Evolutionary conservation across 1,140 invertebrate genomes (phyloP).

Genomic region (Diorhabda sublineata): DNA sequence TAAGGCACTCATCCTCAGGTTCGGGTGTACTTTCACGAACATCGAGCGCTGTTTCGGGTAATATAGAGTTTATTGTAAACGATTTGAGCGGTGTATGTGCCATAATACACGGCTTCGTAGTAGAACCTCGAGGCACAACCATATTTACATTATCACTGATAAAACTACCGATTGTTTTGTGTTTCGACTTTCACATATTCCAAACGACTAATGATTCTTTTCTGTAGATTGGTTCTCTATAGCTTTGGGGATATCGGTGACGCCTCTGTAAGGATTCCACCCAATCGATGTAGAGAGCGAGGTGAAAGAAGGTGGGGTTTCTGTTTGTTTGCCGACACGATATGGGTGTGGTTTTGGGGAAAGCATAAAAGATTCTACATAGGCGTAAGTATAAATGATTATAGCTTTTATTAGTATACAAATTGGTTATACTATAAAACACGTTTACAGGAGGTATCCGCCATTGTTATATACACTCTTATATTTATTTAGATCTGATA

Average conservation of each 20-base stretch:
- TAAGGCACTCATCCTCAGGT: constrained; percentile 25
- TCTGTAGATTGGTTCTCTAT: constrained; percentile 26
- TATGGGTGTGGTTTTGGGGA: constrained; percentile 29
- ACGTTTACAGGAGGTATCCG: constrained; percentile 10
- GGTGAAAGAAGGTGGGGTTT: constrained; percentile 25
- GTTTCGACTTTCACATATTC: constrained; percentile 26
- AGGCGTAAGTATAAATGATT: constrained; percentile 18
- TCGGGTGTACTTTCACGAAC: constrained; percentile 46
- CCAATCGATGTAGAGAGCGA: constrained; percentile 26
- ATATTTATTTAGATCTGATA: constrained; percentile 1
- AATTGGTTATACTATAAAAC: constrained; percentile 16
- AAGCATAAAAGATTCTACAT: constrained; percentile 14
- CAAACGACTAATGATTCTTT: constrained; percentile 24
- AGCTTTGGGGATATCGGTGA: constrained; percentile 31
- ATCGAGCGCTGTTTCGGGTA: constrained; percentile 61
- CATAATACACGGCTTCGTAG: constrained; percentile 22
- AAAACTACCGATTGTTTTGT: not conserved
- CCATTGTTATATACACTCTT: constrained; percentile 12
- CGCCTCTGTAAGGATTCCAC: constrained; percentile 23
- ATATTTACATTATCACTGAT: constrained; percentile 32
- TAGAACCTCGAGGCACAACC: constrained; percentile 26
- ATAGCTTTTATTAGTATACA: constrained; percentile 17
- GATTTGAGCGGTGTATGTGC: constrained; percentile 61
- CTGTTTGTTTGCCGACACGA: constrained; percentile 30
- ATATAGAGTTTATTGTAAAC: constrained; percentile 68